These are phyloP conservation scores for Synanthedon tipuliformis DNA, from an alignment of 2,888 invertebrate species.

Conservation along the genomic window DNA sequence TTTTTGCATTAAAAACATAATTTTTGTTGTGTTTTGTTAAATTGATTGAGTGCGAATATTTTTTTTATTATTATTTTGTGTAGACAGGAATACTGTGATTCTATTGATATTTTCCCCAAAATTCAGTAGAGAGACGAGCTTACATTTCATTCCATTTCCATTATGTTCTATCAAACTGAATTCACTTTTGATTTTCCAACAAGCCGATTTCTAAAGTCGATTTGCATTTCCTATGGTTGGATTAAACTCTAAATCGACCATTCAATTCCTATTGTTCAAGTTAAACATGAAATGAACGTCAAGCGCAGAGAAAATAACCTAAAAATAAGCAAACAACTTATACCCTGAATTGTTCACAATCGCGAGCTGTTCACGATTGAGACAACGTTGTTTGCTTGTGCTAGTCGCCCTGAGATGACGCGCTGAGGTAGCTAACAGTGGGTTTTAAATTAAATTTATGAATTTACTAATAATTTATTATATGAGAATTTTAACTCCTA, in stretches of 20 bases:
- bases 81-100: too few relatives aligned
- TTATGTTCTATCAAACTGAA: too few relatives aligned
- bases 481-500: too few relatives aligned
- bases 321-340: conserved; percentile 29
- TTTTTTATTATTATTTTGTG: too few relatives aligned
- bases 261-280: not conserved
- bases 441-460: not conserved
- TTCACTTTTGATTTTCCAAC: too few relatives aligned
- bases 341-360: conserved; percentile 18
- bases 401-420: conserved; percentile 10
- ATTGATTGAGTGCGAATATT: too few relatives aligned
- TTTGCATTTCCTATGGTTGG: not conserved
- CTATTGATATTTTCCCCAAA: too few relatives aligned
- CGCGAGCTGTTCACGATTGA: conserved; percentile 24
- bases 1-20: too few relatives aligned
- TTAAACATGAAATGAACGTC: conserved; percentile 1
- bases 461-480: not conserved
- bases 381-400: conserved; percentile 32
- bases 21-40: too few relatives aligned
- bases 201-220: too few relatives aligned
- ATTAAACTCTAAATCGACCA: not conserved
- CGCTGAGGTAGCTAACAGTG: conserved; percentile 17
- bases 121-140: too few relatives aligned
- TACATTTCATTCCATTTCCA: too few relatives aligned
- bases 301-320: conserved; percentile 10